phyloP scores from a whole-genome alignment of 2,888 invertebrate species.

The Serripes groenlandicus region DNA sequence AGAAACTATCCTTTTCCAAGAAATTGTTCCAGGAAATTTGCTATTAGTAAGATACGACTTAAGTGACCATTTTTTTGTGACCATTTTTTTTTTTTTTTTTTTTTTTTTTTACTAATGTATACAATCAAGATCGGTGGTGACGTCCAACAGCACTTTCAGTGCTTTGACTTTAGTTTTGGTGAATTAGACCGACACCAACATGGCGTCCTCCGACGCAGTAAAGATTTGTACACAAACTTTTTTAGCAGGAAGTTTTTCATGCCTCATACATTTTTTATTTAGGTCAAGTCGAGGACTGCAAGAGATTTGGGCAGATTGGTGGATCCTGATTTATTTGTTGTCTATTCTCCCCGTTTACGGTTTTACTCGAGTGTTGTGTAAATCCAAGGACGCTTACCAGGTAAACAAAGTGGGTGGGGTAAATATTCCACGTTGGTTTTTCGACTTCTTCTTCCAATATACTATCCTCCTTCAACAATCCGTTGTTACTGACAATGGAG shows the following conservation, averaged over 20 bases:
- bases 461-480: not conserved
- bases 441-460: not conserved
- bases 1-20: too few species aligned
- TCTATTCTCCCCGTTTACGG: constrained; percentile 14
- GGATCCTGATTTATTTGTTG: constrained; percentile 32
- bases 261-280: constrained; percentile 31
- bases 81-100: too few species aligned
- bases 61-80: too few species aligned
- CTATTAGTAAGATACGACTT: too few species aligned
- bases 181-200: constrained; percentile 28
- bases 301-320: constrained; percentile 40
- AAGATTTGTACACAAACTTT: constrained; percentile 41
- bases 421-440: not conserved
- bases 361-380: constrained; percentile 23
- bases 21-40: too few species aligned
- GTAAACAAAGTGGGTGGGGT: constrained; percentile 54
- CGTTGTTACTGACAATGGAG: not conserved
- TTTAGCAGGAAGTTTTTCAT: constrained; percentile 39
- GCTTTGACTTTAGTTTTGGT: too few species aligned
- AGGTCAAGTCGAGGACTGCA: constrained; percentile 7
- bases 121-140: too few species aligned
- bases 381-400: constrained; percentile 48
- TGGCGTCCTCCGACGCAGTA: constrained; percentile 54
- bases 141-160: too few species aligned
- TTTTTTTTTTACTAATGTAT: too few species aligned